phyloP scores from a whole-genome alignment of 64 coral and sea anemone genomes.

The Stichodactyla helianthus region DNA sequence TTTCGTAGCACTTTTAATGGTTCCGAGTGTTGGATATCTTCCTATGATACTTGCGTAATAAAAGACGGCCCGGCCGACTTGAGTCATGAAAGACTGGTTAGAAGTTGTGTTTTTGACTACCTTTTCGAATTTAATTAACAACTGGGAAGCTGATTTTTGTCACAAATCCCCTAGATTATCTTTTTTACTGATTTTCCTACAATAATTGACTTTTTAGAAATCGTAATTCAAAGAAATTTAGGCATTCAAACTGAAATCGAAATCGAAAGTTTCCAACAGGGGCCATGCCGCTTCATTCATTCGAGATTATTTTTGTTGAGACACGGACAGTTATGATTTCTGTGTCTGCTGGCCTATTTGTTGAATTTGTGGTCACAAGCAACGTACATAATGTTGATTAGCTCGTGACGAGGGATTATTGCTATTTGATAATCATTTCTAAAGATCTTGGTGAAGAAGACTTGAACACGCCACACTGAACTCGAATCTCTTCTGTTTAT shows the following conservation, averaged over 20 bases:
- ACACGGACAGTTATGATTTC: constrained; percentile 4
- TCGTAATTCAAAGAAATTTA: not conserved
- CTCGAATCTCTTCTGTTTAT: constrained; percentile 5
- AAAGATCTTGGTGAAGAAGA: constrained; percentile 11
- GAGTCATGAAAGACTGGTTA: constrained; percentile 11
- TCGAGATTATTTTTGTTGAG: constrained; percentile 14
- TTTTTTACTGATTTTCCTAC: not conserved
- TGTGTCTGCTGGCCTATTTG: constrained; percentile 19
- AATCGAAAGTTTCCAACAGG: constrained; percentile 24
- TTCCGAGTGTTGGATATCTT: constrained; percentile 15
- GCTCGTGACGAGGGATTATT: constrained; percentile 16
- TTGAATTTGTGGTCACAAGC: constrained; percentile 34
- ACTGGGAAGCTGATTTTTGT: not conserved
- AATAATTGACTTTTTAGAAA: not conserved
- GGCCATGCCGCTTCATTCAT: constrained; percentile 25
- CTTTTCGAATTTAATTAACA: constrained; percentile 7
- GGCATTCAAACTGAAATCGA: not conserved
- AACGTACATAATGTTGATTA: constrained; percentile 43
- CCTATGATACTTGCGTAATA: constrained; percentile 14
- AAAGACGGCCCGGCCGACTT: not conserved
- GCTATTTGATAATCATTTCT: constrained; percentile 18
- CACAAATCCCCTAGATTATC: not conserved
- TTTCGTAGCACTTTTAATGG: constrained; percentile 2
- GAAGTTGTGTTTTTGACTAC: constrained; percentile 8
- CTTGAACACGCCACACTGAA: constrained; percentile 15